These are phyloP conservation scores for Tiliqua scincoides DNA, from an alignment of 2,113 vertebrate genomes.

Conservation along the genomic window DNA sequence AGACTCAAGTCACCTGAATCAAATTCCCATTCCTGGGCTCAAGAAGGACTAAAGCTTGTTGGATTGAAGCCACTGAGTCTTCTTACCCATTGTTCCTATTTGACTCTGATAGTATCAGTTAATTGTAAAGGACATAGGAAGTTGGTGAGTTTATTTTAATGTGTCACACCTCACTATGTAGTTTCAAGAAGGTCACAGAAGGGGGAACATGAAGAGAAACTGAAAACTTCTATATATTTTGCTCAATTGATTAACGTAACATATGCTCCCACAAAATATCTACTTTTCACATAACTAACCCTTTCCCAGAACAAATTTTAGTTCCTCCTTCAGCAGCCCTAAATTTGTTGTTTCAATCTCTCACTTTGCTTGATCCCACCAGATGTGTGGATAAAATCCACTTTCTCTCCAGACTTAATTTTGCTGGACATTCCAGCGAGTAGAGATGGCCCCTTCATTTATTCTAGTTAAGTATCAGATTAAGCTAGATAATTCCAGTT, in stretches of 20 bases:
- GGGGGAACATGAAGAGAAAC: no score
- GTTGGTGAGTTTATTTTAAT: background rate
- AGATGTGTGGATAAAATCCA: no score
- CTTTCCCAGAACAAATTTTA: no score
- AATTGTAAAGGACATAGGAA: background rate
- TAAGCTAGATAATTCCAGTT: no score
- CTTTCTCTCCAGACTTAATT: background rate
- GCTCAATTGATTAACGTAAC: background rate
- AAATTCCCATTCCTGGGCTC: no score
- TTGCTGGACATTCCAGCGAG: background rate
- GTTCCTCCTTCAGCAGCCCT: background rate
- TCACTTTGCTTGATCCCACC: no score
- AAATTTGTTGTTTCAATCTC: background rate
- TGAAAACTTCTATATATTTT: background rate
- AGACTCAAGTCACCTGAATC: no score
- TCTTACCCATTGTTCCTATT: background rate
- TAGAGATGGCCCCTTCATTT: background rate
- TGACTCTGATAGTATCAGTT: background rate
- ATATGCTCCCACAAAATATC: background rate
- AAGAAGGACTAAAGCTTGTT: no score
- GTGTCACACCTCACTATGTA: background rate
- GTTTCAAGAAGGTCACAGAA: background rate
- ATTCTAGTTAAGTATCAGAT: background rate
- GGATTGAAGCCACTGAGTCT: no score
- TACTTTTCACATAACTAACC: background rate